phyloP scores from a whole-genome alignment of 2,113 vertebrate species.

The Bostrychus sinensis region DNA sequence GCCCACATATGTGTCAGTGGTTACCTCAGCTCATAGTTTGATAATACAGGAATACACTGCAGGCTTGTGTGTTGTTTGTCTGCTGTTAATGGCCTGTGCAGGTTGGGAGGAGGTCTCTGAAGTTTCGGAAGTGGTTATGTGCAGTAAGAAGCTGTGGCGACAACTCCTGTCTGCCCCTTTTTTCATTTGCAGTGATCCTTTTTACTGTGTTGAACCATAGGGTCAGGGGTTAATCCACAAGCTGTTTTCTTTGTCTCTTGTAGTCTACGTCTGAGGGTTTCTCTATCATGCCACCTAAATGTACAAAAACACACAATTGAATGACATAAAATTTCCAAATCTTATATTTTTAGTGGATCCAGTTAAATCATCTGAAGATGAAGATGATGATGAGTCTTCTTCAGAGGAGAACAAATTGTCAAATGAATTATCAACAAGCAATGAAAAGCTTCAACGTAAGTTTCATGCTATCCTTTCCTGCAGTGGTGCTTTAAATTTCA shows the following conservation, averaged over 20 bases:
- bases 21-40: not conserved
- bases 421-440: conserved; percentile 62
- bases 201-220: conserved; percentile 22
- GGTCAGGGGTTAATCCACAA: conserved; percentile 51
- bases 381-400: conserved; percentile 91
- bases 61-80: conserved; percentile 7
- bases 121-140: conserved; percentile 21
- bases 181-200: not conserved
- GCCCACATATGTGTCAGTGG: not conserved
- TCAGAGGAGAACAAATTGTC: conserved; percentile 86
- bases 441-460: conserved; percentile 72
- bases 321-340: too few species aligned
- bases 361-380: conserved; percentile 88
- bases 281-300: too few species aligned
- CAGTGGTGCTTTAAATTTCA: not conserved
- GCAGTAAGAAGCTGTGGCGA: conserved; percentile 12
- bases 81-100: conserved; percentile 13
- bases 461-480: not conserved
- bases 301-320: too few species aligned
- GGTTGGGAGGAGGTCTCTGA: conserved; percentile 31
- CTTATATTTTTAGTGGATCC: conserved; percentile 71
- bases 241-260: conserved; percentile 14
- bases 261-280: too few species aligned
- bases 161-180: too few species aligned
- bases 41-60: not conserved